A percentile compares a stretch with the other conserved stretches of the same genome.
Conservation (phyloP, 2,113 vertebrate genomes). For the Ptyas mucosa region DNA sequence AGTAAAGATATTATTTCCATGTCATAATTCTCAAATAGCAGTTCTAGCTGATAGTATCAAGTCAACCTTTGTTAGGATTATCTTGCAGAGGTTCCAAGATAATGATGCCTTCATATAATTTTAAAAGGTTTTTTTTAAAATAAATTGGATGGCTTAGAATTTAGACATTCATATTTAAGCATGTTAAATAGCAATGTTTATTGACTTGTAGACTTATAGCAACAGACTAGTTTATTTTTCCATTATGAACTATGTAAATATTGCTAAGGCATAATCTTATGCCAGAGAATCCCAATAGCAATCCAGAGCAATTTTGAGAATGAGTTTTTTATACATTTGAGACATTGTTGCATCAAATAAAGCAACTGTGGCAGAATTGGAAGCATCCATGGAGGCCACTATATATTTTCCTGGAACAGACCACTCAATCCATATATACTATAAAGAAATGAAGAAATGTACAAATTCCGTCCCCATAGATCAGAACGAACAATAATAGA, state of each 20-base stretch:
- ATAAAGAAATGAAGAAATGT: neutral
- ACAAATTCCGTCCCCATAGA: neutral
- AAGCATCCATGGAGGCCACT: neutral
- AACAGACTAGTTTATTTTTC: neutral
- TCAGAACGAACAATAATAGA: neutral
- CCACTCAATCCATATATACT: neutral
- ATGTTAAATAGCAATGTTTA: neutral
- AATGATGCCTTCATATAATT: neutral
- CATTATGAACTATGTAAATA: neutral
- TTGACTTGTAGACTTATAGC: neutral
- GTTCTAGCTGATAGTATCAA: neutral
- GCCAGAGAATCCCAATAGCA: neutral
- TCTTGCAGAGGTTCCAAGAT: neutral
- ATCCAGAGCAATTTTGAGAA: neutral
- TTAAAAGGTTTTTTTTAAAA: neutral
- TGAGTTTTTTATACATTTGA: neutral
- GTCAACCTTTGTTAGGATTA: neutral
- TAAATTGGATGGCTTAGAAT: neutral
- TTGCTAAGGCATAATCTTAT: neutral
- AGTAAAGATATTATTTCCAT: neutral
- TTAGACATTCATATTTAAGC: neutral
- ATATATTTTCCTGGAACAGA: neutral
- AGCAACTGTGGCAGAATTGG: neutral
- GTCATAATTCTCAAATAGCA: neutral
- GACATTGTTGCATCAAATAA: neutral